Percentiles rank a stretch among this genome's conserved stretches.
Conservation (phyloP, 2,113 vertebrate genomes). For the Neoarius graeffei region DNA sequence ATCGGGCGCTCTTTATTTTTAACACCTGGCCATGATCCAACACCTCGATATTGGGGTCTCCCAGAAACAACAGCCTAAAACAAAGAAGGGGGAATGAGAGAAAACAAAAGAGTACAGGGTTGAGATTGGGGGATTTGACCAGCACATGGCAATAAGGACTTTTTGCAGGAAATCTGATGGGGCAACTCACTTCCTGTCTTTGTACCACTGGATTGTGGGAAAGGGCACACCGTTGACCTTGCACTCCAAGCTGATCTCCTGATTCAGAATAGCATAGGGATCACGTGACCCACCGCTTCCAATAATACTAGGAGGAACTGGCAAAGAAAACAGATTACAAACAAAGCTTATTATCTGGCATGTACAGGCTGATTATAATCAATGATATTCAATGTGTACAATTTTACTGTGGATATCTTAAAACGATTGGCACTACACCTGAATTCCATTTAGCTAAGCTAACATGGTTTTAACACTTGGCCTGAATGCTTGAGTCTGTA, state of each 20-base stretch:
- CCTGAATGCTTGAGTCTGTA: too few species aligned
- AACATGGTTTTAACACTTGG: too few species aligned
- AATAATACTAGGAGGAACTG: slow-evolving; percentile 87
- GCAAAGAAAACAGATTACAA: slow-evolving; percentile 18
- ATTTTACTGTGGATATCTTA: not conserved
- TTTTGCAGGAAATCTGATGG: not conserved
- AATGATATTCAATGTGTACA: not conserved
- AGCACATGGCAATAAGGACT: not conserved
- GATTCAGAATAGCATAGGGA: slow-evolving; percentile 78
- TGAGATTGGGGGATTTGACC: not conserved
- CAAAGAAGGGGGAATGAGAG: not conserved
- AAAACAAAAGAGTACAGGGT: not conserved
- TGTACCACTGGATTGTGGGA: slow-evolving; percentile 91
- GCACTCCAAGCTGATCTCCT: slow-evolving; percentile 82
- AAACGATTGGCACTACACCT: not conserved
- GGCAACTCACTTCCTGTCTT: slow-evolving; percentile 90
- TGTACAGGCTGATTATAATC: not conserved
- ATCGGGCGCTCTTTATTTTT: slow-evolving; percentile 80
- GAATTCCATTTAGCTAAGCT: not conserved
- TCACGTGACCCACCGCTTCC: slow-evolving; percentile 69
- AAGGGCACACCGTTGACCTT: slow-evolving; percentile 84
- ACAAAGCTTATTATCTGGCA: not conserved
- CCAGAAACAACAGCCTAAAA: slow-evolving; percentile 82
- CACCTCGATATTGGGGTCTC: slow-evolving; percentile 84
- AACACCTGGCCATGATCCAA: slow-evolving; percentile 81